Base-by-base conservation (phyloP, 2,888 invertebrate species). In the Andrena camellia region DNA sequence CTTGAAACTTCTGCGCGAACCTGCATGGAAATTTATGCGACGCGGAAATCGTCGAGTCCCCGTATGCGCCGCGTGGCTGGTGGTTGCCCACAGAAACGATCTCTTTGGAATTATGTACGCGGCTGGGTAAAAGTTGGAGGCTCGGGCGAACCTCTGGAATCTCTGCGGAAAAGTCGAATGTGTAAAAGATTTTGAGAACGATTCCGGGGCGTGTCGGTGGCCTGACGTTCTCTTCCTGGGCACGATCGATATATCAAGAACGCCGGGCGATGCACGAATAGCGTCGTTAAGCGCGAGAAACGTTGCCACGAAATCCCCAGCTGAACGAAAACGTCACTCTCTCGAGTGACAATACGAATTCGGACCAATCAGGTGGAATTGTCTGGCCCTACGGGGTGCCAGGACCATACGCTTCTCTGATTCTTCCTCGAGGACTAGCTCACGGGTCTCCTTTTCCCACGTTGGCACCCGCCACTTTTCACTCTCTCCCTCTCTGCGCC, bases 331-430 rank as follows among this genome's bases (percentile, higher is more conserved):
- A 87, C 76, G 86, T 89, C 89, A 89, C 62, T 80, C 86, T 73
- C 52, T 62, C 78, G 83, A 85, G 84, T 85, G 86, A 89, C 90
- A 90, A 91, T 89, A 87, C 88, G 90, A 88, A 91, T 91, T 91
- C 87, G 88, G 90, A 87, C 90, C 93, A 93, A 93, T 93, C 93
- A 93, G 93, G 92, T 93, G 93, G 92, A 92, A 93, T 93, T 93
- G 92, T 93, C 86, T 83, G 86, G 78, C 92, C 79, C 92, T 72
- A 83, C 92, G 91, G 93, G 93, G 92, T 80, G 86, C 86, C 88
- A 54, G 79, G 71, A 54, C 77, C 81, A 23, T 83, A 63, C 68
- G 60, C 77, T 82, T 70, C 74, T 86, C 71, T 35, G 76, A 68
- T 78, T 82, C 83, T 83, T 83, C 72, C 81, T 82, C 68, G 76